Percentiles rank a stretch among this genome's conserved stretches.
phyloP scores from a whole-genome alignment of 2,888 invertebrate genomes.

The Zele albiditarsus region DNA sequence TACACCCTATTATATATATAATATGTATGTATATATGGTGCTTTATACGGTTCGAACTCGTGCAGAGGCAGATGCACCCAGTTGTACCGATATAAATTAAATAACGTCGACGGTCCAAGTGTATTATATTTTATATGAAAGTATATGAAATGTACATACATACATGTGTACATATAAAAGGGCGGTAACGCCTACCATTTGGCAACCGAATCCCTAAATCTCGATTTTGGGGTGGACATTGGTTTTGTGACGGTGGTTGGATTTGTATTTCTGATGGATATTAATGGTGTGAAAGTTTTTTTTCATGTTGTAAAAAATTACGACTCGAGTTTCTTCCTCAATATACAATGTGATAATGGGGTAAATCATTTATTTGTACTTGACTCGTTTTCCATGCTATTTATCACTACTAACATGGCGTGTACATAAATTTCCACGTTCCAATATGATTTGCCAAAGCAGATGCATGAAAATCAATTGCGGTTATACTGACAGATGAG shows the following conservation, averaged over 20 bases:
- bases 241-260: slow-evolving; percentile 19
- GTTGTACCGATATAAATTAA: slow-evolving; percentile 40
- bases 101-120: slow-evolving; percentile 26
- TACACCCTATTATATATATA: background rate
- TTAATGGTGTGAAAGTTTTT: slow-evolving; percentile 17
- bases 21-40: slow-evolving; percentile 13
- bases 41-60: background rate
- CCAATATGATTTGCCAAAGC: slow-evolving; percentile 5
- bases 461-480: slow-evolving; percentile 29
- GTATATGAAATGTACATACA: slow-evolving; percentile 19
- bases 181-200: slow-evolving; percentile 39
- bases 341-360: background rate
- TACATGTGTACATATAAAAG: background rate
- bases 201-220: slow-evolving; percentile 39
- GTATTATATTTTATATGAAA: background rate
- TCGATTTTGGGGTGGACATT: slow-evolving; percentile 29
- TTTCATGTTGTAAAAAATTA: background rate
- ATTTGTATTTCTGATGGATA: slow-evolving; percentile 14
- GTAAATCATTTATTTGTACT: background rate
- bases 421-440: background rate
- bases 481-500: slow-evolving; percentile 36
- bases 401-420: no score
- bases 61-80: slow-evolving; percentile 39
- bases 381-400: background rate
- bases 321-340: background rate